Evolutionary conservation across 1,140 invertebrate species (phyloP), one percentile per base, ranked within the genome.

Genomic region (Ladona fulva): DNA sequence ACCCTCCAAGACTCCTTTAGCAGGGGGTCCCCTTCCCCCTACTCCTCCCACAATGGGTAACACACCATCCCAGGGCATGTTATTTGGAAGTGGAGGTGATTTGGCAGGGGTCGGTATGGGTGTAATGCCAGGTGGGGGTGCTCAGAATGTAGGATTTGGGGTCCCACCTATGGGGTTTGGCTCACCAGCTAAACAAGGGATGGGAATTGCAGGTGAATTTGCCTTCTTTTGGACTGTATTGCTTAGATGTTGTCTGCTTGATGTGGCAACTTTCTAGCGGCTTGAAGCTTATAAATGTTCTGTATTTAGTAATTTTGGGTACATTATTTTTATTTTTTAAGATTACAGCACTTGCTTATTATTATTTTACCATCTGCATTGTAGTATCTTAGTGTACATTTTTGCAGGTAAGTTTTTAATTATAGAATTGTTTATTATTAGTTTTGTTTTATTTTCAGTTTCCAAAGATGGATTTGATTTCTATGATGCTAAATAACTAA

Each of bases 1-100:
- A 79, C 90, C 90, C 16, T 88, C 89, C 42, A 85, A 85, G 8
- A 81, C 84, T 66, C 83, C 83, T 19, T 19, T 83, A 66, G 80
- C 80, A 42, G 11, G 78, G 80, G n/a, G 59, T 44, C 25, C 80
- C 78, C 16, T 19, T 52, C 74, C 82, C 81, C 79, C 76, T 76
- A 7, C 80, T 78, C 25, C 80, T 80, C 44, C 81, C 80, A 66
- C 82, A 79, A 75, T 81, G 24, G 24, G 74, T 75, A 42, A 75
- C 74, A 22, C 52, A 19, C 52, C 52, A 5, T 22, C 52, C 16
- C 14, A 16, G n/a, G 52, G 52, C 1, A 66, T 19, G 14, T 66
- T 66, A 22, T 66, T 66, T 66, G 52, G 52, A 66, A 66, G 52
- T 12, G 52, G 52, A 19, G 52, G 52, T 37, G 24, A 80, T 78